phyloP scores from a whole-genome alignment of 2,888 invertebrate species.

The Xestia rhomboidea region DNA sequence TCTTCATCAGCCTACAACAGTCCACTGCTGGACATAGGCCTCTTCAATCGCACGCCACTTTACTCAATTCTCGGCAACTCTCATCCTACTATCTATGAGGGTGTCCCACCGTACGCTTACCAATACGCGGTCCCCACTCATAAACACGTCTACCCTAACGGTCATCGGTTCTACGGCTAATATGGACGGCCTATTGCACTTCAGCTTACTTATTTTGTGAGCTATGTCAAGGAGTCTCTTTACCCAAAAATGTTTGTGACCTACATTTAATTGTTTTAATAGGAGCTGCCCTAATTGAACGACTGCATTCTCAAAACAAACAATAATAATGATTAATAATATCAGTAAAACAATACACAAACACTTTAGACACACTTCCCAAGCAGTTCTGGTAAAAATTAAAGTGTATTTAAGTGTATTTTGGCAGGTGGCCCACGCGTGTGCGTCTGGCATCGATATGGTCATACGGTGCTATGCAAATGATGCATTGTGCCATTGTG shows the following conservation, averaged over 20 bases:
- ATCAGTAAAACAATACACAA: constrained; percentile 14
- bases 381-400: constrained; percentile 41
- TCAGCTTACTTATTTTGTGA: no score
- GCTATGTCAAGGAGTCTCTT: background rate
- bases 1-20: no score
- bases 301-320: constrained; percentile 15
- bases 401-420: constrained; percentile 37
- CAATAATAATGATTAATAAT: constrained; percentile 16
- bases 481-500: constrained; percentile 45
- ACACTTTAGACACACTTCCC: constrained; percentile 11
- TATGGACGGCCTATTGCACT: no score
- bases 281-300: background rate
- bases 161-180: no score
- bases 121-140: no score
- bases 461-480: constrained; percentile 40
- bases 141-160: no score
- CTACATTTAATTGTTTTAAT: constrained; percentile 3
- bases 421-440: constrained; percentile 51
- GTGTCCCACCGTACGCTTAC: no score
- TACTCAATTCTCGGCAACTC: no score
- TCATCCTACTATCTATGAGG: no score
- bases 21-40: no score
- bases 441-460: constrained; percentile 41
- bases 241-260: background rate
- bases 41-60: no score